Evolutionary conservation across 92 coral and sea anemone species (phyloP).

Genomic region (Umimayanthus kanabou): DNA sequence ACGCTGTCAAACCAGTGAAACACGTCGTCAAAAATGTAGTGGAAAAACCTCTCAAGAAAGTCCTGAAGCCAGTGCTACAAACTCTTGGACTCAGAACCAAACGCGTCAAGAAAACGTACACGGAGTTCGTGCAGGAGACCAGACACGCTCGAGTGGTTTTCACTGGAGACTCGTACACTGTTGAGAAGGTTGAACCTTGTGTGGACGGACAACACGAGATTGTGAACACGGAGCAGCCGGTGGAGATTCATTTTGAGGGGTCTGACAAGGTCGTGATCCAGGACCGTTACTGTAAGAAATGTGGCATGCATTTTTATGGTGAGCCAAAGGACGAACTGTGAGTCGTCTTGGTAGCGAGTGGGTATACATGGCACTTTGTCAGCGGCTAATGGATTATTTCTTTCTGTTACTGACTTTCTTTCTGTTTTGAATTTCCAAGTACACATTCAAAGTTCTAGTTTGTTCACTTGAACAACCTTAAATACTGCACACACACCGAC

Average conservation of each 20-base stretch:
- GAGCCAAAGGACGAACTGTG: constrained; percentile 56
- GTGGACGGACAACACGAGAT: constrained; percentile 67
- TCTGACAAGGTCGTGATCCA: constrained; percentile 45
- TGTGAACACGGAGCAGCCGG: constrained; percentile 64
- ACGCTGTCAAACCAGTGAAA: constrained; percentile 54
- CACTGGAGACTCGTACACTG: constrained; percentile 64
- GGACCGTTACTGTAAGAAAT: constrained; percentile 73
- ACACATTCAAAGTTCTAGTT: too few species aligned
- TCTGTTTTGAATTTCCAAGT: background rate
- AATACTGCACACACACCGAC: background rate
- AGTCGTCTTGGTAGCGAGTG: background rate
- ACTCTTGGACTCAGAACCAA: constrained; percentile 53
- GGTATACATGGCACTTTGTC: background rate
- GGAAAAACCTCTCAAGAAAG: constrained; percentile 60
- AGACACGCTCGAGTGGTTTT: constrained; percentile 60
- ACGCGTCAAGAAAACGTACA: constrained; percentile 59
- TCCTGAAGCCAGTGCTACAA: constrained; percentile 46
- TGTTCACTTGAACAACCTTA: too few species aligned
- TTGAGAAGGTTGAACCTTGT: constrained; percentile 68
- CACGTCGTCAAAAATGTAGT: constrained; percentile 53
- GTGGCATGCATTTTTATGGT: constrained; percentile 66
- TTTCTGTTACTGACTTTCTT: too few species aligned
- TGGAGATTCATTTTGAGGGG: constrained; percentile 66
- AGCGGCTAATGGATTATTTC: too few species aligned
- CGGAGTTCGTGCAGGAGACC: constrained; percentile 60